These are phyloP conservation scores for Pelagia noctiluca DNA, from an alignment of 30 jellyfish, hydroid and myxozoan species.

Conservation along the genomic window DNA sequence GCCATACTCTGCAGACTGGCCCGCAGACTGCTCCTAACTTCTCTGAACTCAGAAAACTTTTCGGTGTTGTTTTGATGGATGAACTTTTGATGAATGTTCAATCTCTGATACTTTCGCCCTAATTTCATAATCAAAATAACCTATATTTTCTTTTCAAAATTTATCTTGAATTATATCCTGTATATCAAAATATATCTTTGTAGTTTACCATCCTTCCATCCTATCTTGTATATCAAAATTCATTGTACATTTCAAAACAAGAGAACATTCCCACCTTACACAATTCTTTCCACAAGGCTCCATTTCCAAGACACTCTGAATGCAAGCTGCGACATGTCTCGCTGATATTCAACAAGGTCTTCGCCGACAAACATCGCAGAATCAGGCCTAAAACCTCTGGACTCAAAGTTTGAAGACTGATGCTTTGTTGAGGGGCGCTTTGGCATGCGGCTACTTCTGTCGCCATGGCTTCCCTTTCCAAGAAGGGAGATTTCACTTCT, in stretches of 20 bases:
- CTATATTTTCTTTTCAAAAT: too few relatives aligned
- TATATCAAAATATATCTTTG: not conserved
- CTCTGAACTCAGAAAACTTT: too few relatives aligned
- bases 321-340: slow-evolving; percentile 59
- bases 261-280: slow-evolving; percentile 10
- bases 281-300: slow-evolving; percentile 59
- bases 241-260: not conserved
- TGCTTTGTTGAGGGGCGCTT: not conserved
- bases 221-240: not conserved
- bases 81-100: too few relatives aligned
- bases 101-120: too few relatives aligned
- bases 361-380: slow-evolving; percentile 51
- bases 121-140: too few relatives aligned
- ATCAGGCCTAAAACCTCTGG: slow-evolving; percentile 74
- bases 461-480: too few relatives aligned
- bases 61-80: too few relatives aligned
- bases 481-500: too few relatives aligned
- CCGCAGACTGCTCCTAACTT: too few relatives aligned
- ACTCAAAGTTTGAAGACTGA: slow-evolving; percentile 41
- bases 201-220: not conserved
- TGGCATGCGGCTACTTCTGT: too few relatives aligned
- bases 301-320: slow-evolving; percentile 68
- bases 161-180: too few relatives aligned
- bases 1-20: too few relatives aligned
- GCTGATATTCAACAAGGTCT: slow-evolving; percentile 54